These are phyloP conservation scores for Lacerta viridis DNA, from an alignment of 2,797 vertebrate species.

Conservation along the genomic window DNA sequence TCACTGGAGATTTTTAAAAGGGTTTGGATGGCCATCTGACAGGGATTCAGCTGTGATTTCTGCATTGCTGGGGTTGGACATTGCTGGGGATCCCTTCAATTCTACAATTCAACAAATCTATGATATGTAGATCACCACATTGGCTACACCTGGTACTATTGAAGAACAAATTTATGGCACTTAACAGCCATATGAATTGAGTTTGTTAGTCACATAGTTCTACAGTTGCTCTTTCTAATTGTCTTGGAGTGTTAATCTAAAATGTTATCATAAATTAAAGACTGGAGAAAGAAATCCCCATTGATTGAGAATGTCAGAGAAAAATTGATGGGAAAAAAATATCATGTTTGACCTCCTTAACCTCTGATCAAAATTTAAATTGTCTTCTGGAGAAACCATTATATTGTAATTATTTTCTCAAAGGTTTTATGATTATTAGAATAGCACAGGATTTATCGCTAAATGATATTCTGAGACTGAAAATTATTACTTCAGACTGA, in stretches of 20 bases:
- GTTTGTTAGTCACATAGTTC: neutral
- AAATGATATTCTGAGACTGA: constrained; percentile 58
- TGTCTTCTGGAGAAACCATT: constrained; percentile 64
- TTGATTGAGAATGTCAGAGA: constrained; percentile 26
- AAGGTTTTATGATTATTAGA: constrained; percentile 66
- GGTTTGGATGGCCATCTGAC: too few relatives aligned
- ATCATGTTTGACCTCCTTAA: constrained; percentile 59
- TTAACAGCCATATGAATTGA: neutral
- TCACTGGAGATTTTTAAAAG: too few relatives aligned
- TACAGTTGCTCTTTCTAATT: constrained; percentile 27
- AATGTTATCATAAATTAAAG: constrained; percentile 45
- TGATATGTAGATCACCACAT: neutral
- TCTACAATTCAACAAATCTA: too few relatives aligned
- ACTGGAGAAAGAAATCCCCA: constrained; percentile 41
- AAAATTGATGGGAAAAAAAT: constrained; percentile 52
- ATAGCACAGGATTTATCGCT: constrained; percentile 48
- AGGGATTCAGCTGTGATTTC: too few relatives aligned
- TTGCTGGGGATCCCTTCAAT: too few relatives aligned
- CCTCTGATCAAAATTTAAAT: constrained; percentile 68
- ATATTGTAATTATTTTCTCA: constrained; percentile 69
- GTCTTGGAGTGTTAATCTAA: constrained; percentile 25
- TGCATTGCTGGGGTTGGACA: too few relatives aligned
- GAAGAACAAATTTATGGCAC: neutral
- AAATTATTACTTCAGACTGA: constrained; percentile 47
- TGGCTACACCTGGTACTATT: neutral